Percentiles rank a stretch among this genome's conserved stretches.
Evolutionary conservation across 2,797 vertebrate genomes (phyloP).

Genomic region (Pampus argenteus): DNA sequence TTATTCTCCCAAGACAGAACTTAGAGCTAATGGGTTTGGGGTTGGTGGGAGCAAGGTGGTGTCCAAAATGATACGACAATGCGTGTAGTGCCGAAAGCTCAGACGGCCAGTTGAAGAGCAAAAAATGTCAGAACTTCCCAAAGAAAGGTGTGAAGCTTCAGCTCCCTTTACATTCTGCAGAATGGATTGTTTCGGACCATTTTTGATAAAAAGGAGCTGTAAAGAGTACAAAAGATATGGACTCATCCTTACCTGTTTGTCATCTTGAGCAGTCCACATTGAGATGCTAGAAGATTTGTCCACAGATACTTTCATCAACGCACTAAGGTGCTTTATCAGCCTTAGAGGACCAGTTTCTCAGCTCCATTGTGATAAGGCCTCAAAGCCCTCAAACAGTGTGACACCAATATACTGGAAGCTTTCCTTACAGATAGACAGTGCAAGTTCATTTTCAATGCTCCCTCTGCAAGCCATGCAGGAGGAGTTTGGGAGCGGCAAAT

Average conservation of each 20-base stretch:
- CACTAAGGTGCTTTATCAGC: constrained; percentile 1
- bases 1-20: constrained; percentile 37
- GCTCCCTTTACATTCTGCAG: constrained; percentile 6
- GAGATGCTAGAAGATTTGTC: too few relatives aligned
- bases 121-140: constrained; percentile 23
- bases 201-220: neutral
- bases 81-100: constrained; percentile 22
- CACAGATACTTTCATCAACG: neutral
- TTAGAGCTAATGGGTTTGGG: constrained; percentile 39
- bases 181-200: neutral
- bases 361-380: neutral
- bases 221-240: constrained; percentile 1
- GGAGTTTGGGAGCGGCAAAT: constrained; percentile 22
- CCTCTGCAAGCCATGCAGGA: constrained; percentile 15
- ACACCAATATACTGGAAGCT: neutral
- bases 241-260: neutral
- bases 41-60: constrained; percentile 27
- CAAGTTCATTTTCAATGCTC: constrained; percentile 10
- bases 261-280: neutral
- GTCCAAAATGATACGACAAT: constrained; percentile 16
- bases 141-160: constrained; percentile 3
- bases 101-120: constrained; percentile 19
- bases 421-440: constrained; percentile 15
- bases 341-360: neutral
- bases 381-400: constrained; percentile 15